Percentiles rank a stretch among this genome's conserved stretches.
Conservation (phyloP, 2,888 invertebrate genomes). For the Pandemis corylana region DNA sequence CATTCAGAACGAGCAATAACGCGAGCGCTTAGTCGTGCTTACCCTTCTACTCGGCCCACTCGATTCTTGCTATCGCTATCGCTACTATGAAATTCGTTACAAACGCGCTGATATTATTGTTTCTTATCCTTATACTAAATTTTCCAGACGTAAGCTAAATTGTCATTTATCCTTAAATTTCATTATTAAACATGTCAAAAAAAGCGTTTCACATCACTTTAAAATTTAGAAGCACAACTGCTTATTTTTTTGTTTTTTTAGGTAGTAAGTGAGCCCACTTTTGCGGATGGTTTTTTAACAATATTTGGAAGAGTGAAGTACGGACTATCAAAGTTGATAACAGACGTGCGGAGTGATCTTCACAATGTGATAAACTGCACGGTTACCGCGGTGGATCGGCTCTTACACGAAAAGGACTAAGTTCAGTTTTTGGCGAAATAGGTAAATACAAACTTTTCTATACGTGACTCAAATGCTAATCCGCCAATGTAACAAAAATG, state of each 20-base stretch:
- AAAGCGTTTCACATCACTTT: conserved; percentile 41
- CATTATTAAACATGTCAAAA: not conserved
- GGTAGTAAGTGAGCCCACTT: conserved; percentile 47
- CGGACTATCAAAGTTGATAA: conserved; percentile 47
- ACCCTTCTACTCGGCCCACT: conserved; percentile 25
- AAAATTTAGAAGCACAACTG: not conserved
- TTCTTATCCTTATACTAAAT: conserved; percentile 16
- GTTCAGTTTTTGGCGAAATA: conserved; percentile 18
- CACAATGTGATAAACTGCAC: conserved; percentile 47
- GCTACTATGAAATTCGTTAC: conserved; percentile 31
- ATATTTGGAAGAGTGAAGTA: conserved; percentile 48
- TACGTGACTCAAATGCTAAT: not conserved
- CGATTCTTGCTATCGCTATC: conserved; percentile 17
- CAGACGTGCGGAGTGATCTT: conserved; percentile 50
- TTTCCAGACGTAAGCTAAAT: conserved; percentile 15
- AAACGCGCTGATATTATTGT: conserved; percentile 18
- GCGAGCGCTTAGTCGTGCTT: conserved; percentile 32
- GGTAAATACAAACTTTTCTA: conserved; percentile 29
- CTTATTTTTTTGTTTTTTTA: conserved; percentile 43
- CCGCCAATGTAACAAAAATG: not conserved
- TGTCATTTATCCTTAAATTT: not conserved
- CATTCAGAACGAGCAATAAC: conserved; percentile 32
- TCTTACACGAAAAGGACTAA: conserved; percentile 42
- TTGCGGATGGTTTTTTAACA: conserved; percentile 45
- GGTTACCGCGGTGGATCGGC: conserved; percentile 44